phyloP scores from a whole-genome alignment of 2,113 vertebrate genomes.

The Propithecus coquereli region DNA sequence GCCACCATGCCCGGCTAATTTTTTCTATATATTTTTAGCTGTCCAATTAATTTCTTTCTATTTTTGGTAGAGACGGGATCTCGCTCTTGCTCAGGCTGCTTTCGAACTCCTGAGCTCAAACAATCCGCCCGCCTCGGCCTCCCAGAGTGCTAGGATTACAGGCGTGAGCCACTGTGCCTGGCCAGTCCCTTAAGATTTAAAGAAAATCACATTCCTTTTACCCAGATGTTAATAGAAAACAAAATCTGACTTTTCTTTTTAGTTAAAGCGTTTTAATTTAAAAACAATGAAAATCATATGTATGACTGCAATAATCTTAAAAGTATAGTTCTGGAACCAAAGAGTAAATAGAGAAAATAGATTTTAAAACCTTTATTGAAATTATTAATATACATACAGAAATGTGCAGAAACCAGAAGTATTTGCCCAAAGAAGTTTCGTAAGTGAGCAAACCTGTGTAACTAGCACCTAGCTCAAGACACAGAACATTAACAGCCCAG shows the following conservation, averaged over 20 bases:
- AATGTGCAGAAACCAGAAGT: not conserved
- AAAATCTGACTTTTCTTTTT: not conserved
- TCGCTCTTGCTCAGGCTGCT: no score
- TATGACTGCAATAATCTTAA: not conserved
- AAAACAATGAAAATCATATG: not conserved
- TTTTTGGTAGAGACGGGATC: no score
- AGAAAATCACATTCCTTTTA: constrained; percentile 16
- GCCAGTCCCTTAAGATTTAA: not conserved
- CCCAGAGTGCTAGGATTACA: no score
- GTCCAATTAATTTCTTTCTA: no score
- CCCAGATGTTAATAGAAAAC: not conserved
- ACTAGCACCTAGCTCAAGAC: not conserved
- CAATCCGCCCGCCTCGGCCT: no score
- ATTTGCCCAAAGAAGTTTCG: not conserved
- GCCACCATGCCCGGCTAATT: no score
- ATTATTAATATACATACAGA: not conserved
- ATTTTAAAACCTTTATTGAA: not conserved
- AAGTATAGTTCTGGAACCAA: not conserved
- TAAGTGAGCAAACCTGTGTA: not conserved
- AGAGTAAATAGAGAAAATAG: not conserved
- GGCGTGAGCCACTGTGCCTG: no score
- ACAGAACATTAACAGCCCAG: not conserved
- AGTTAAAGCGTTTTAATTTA: constrained; percentile 20
- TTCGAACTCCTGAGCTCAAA: no score
- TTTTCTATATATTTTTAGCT: no score